These are phyloP conservation scores for Varanus komodoensis DNA, from an alignment of 2,113 vertebrate genomes.

Conservation along the genomic window DNA sequence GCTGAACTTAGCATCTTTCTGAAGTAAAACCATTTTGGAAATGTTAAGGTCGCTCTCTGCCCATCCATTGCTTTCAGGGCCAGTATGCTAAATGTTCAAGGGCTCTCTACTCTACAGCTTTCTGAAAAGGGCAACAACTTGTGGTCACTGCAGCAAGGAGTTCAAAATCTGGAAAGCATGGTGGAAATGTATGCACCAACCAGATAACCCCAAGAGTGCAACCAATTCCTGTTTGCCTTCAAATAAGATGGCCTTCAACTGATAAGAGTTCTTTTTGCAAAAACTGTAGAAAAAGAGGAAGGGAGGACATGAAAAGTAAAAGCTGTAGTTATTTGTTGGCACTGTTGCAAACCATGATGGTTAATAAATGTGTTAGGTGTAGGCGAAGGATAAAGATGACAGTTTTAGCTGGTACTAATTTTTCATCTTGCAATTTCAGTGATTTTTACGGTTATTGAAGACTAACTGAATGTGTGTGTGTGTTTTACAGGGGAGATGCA, in stretches of 20 bases:
- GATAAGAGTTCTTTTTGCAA: not conserved
- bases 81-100: not conserved
- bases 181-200: not conserved
- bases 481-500: not conserved
- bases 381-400: conserved; percentile 37
- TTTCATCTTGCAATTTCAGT: conserved; percentile 4
- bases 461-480: too few relatives aligned
- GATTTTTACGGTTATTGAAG: not conserved
- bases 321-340: conserved; percentile 14
- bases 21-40: conserved; percentile 3
- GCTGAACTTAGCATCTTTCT: conserved; percentile 28
- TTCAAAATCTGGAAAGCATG: too few relatives aligned
- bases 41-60: not conserved
- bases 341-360: conserved; percentile 8
- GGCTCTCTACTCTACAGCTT: not conserved
- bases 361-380: not conserved
- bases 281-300: not conserved
- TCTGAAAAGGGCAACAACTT: not conserved
- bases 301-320: not conserved
- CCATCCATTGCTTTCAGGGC: not conserved
- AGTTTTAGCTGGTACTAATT: conserved; percentile 18
- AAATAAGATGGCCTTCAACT: not conserved
- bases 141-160: not conserved
- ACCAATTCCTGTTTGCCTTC: not conserved
- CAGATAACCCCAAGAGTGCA: not conserved